Evolutionary conservation across 2,888 invertebrate genomes (phyloP), one percentile per base, ranked within the genome.

Genomic region (Limnephilus auricula): DNA sequence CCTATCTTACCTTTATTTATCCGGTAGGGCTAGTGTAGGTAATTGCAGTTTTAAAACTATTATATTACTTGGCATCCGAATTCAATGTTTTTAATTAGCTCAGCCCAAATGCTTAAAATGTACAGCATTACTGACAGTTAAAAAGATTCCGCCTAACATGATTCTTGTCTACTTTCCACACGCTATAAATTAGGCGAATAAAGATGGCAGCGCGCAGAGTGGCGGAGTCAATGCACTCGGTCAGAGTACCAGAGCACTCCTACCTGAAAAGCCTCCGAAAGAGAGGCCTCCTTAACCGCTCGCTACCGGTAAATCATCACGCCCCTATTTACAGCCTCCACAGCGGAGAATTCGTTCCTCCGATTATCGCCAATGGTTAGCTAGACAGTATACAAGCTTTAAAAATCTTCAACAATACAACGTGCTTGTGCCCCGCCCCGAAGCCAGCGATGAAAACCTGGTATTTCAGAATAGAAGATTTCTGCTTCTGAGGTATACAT

Each of bases 191-290:
- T 82, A 82, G 82, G 34, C 18, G 32, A 82, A 31, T 31, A 31
- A 82, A 82, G 82, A 82, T 82, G 82, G 84, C 84, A 13, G 84
- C 37, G 34, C 84, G n/a, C 15, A 40, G 84, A 84, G 84, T 84
- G 40, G n/a, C 15, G 84, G 84, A 84, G 84, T 84, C 84, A 84
- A 84, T 37, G 84, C 84, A 40, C 84, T 40, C 84, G 84, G 25
- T 84, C n/a, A 37, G 40, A 84, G 5, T 32, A 84, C 37, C 25
- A 34, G 37, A 83, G 9, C 83, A 9, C 83, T 83, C 18, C 83
- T 25, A 34, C 34, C 37, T 25, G 40, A 84, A 15, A 25, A n/a
- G 84, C 37, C 84, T n/a, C 84, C 34, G 18, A 65, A 65, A 65
- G 50, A 65, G 18, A 18, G 25, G 34, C 40, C 37, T 34, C 25